Evolutionary conservation across 2,113 vertebrate genomes (phyloP).

Genomic region (Microcebus murinus): DNA sequence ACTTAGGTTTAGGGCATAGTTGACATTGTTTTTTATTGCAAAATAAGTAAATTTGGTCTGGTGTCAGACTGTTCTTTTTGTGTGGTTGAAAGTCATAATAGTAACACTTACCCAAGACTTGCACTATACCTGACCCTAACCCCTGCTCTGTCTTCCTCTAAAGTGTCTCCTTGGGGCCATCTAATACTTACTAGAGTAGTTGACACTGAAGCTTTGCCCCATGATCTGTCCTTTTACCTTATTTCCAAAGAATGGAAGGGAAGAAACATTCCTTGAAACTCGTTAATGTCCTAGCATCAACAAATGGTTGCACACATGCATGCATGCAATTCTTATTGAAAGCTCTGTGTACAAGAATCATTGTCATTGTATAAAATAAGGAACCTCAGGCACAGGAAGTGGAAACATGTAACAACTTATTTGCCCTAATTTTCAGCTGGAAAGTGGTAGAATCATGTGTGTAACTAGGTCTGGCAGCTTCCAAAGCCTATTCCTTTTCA

Average conservation of each 20-base stretch:
- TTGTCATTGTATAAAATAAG: not conserved
- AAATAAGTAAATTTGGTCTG: not conserved
- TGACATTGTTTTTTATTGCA: not conserved
- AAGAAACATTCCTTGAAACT: not conserved
- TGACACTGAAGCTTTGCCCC: not conserved
- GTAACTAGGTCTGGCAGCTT: not conserved
- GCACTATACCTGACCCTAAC: not conserved
- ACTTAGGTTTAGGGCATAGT: not conserved
- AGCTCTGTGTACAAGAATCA: not conserved
- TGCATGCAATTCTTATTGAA: not conserved
- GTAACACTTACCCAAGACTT: not conserved
- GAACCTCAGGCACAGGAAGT: not conserved
- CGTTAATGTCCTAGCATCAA: not conserved
- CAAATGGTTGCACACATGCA: not conserved
- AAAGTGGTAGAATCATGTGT: not conserved
- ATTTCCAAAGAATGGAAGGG: not conserved
- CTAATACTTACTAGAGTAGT: not conserved
- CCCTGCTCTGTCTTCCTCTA: not conserved
- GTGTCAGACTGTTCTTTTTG: not conserved
- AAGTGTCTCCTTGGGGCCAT: not conserved
- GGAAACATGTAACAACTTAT: not conserved
- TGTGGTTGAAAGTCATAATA: not conserved
- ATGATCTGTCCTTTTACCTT: not conserved
- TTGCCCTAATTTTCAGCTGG: not conserved
- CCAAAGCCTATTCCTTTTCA: not conserved